phyloP scores from a whole-genome alignment of 2,113 vertebrate species.

The Neodon shergylaensis region DNA sequence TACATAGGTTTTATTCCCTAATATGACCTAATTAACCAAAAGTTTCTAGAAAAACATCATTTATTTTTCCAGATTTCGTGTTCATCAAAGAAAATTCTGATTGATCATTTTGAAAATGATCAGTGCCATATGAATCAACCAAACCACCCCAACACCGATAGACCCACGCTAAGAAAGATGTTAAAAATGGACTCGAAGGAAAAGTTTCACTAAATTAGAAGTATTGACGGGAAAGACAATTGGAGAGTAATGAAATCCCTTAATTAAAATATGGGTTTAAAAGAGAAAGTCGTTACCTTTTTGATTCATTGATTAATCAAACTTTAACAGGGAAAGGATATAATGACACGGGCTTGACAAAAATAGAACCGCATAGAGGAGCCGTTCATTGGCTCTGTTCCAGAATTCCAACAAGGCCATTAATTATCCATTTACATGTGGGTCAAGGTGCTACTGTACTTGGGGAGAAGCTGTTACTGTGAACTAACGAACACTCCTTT shows the following conservation, averaged over 20 bases:
- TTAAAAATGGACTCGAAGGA: slow-evolving; percentile 56
- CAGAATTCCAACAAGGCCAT: neutral
- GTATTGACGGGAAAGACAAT: slow-evolving; percentile 14
- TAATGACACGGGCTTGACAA: slow-evolving; percentile 27
- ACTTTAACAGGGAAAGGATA: neutral
- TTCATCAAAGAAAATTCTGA: slow-evolving; percentile 25
- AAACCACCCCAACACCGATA: neutral
- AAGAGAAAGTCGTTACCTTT: slow-evolving; percentile 49
- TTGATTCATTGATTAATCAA: slow-evolving; percentile 55
- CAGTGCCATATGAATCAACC: neutral
- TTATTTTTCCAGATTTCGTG: slow-evolving; percentile 7
- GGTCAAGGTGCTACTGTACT: neutral
- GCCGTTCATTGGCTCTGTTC: neutral
- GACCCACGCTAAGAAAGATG: neutral
- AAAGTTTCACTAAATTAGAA: slow-evolving; percentile 26
- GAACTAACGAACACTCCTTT: neutral
- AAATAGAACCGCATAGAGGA: neutral
- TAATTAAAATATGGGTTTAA: slow-evolving; percentile 63
- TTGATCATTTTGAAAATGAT: slow-evolving; percentile 6
- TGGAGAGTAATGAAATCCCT: slow-evolving; percentile 55
- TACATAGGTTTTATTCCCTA: slow-evolving; percentile 65
- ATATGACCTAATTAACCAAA: slow-evolving; percentile 65
- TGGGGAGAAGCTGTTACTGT: neutral
- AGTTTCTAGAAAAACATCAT: neutral
- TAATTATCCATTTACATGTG: neutral